Evolutionary conservation across 2,888 invertebrate genomes (phyloP), one percentile per base, ranked within the genome.

Genomic region (Acleris cristana): DNA sequence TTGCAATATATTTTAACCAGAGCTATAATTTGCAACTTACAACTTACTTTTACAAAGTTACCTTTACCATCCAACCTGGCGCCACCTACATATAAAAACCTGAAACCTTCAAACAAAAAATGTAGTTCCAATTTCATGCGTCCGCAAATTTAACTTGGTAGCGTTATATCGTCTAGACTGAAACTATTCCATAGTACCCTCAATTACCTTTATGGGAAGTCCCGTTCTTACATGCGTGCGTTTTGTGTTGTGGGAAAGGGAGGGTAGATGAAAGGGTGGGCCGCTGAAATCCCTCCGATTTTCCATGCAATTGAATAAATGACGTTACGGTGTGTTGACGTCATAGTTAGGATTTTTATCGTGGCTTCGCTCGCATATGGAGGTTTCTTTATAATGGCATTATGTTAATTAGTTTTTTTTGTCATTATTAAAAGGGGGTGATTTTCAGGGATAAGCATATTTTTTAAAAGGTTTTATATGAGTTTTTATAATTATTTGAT

Each of bases 281-380:
- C 67, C 49, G 62, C 23, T 67, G 63, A 61, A 69, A 69, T 69
- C 69, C 69, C 69, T 61, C 65, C 53, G 69, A 69, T 69, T 69
- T 69, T 69, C 69, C 69, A 69, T 62, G 65, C 69, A 69, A 69
- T 69, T 69, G 69, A 69, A 69, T 69, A 69, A 69, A 69, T 61
- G 69, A 58, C 69, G 64, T 65, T 65, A 69, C 69, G 65, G 65
- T 49, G 69, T 65, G 69, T 69, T 61, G 69, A 69, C 69, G 69
- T 65, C 69, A 65, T 65, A 67, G 69, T 61, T 62, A 58, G 63
- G 67, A 67, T 63, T 62, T 64, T 67, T 67, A 67, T 67, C 67
- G 54, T 19, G 58, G 53, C 56, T 67, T 63, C 52, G 23, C 63
- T 67, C 53, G 67, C 58, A 62, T 62, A 63, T 51, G 53, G 34